Evolutionary conservation across 1,140 invertebrate species (phyloP).

Genomic region (Zaprionus africanus): DNA sequence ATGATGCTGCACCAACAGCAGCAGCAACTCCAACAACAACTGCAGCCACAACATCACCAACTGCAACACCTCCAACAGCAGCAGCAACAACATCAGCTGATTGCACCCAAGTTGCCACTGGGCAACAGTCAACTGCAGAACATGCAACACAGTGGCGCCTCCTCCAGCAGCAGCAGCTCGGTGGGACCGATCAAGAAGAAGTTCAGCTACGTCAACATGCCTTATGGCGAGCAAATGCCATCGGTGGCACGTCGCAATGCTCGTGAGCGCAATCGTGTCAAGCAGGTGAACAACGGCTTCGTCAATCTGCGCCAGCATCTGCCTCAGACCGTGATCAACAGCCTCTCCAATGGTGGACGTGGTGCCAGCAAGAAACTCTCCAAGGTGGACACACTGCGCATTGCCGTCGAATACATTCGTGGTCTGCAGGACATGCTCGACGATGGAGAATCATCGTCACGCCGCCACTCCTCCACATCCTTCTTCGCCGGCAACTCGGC

Average conservation of each 20-base stretch:
- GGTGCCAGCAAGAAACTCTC: conserved; percentile 94
- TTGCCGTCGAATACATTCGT: conserved; percentile 97
- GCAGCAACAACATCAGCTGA: conserved; percentile 76
- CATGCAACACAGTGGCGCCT: conserved; percentile 66
- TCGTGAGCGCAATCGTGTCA: conserved; percentile 96
- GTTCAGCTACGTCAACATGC: conserved; percentile 87
- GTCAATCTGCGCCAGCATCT: conserved; percentile 94
- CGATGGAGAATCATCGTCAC: conserved; percentile 80
- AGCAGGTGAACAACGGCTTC: conserved; percentile 97
- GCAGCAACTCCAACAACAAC: conserved; percentile 38
- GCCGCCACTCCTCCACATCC: conserved; percentile 5
- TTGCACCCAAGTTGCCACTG: conserved; percentile 71
- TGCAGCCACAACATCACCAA: conserved; percentile 48
- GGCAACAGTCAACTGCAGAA: conserved; percentile 82
- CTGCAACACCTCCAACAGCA: conserved; percentile 67
- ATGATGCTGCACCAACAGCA: conserved; percentile 66
- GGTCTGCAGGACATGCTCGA: conserved; percentile 93
- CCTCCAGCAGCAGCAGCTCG: conserved; percentile 3
- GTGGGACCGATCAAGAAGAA: conserved; percentile 87
- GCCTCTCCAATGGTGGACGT: conserved; percentile 88
- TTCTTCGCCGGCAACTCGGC: conserved; percentile 30
- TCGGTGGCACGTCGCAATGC: conserved; percentile 96
- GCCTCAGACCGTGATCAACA: conserved; percentile 90
- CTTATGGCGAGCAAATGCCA: conserved; percentile 87
- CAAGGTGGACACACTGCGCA: conserved; percentile 97